Evolutionary conservation across 2,113 vertebrate species (phyloP), one percentile per base, ranked within the genome.

Genomic region (Eclectus roratus): DNA sequence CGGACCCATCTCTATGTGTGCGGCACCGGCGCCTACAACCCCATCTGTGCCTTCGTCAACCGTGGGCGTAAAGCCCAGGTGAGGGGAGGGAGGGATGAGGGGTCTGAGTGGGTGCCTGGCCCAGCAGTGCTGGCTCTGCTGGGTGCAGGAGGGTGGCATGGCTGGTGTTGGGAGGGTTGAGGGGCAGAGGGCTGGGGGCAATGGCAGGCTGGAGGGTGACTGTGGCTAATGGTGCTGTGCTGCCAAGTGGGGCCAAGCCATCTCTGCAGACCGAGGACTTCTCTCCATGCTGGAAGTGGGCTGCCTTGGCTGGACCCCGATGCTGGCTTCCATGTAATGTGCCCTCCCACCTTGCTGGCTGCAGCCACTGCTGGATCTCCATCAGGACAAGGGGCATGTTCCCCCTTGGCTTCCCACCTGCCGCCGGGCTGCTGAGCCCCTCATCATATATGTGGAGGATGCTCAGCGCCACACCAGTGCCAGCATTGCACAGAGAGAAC

Each of bases 1-100:
- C 98, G 99, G 78, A 99, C 99, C 66, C 99, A 99, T 93, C 98
- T 99, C 88, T 99, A 99, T 9, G 99, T 99, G 86, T 99, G 99
- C 6, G 99, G 99, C 89, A 99, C 99, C 0, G 99, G 99, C 4
- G 99, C 99, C 23, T 99, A 99, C 98, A 99, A 99, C 96, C 99
- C 99, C 88, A 98, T 99, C 98, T 99, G 99, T 95, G 98, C 99
- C 94, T 99, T 99, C 1, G 98, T 99, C 97, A 99, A 99, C 98
- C 98, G 99, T 1, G 99, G 99, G 94, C 99, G 99, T 85, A 98
- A 99, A 77, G 98, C 99, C 68, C 99, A 99, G 99, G 99, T 99
- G 98, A 98, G 98, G 97, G 91, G 73, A 0, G 63, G 94, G 90
- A 65, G 74, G 80, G 78, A 27, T 0, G 11, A 52, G 11, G 44